Evolutionary conservation across 2,888 invertebrate species (phyloP), one percentile per base, ranked within the genome.

Genomic region (Lasioglossum zephyrum): DNA sequence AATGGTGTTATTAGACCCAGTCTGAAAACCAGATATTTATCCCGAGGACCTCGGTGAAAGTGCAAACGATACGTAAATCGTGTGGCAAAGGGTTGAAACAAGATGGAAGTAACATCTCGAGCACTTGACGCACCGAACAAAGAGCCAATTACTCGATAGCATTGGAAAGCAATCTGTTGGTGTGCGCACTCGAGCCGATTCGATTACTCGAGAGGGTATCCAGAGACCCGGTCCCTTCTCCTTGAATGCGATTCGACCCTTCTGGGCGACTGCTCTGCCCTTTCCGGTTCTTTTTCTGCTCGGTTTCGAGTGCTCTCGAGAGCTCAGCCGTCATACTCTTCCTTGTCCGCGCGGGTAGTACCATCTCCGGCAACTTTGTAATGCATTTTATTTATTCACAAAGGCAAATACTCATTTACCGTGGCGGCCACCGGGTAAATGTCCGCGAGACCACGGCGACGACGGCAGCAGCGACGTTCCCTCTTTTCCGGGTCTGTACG

Each of bases 321-420:
- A 72, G 31, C 84, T 44, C 39, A 66, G 73, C 41, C 57, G 44
- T 41, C 8, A 57, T 80, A 49, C 41, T 78, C 80, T 44, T 81
- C 74, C 75, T 84, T 60, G 8, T 22, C 6, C 22, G 49, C 49
- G 76, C 72, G 76, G 22, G 8, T n/a, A 22, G 53, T 22, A 3
- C 53, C 18, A 47, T 41, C 70, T 41, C 44, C 79, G 92, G 85
- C 88, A 90, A 92, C 92, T 92, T 92, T 91, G 92, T 94, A 94
- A 95, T 94, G 94, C 93, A 88, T 94, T 94, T 95, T 94, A 95
- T 93, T 95, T 94, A 95, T 94, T 94, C 95, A 95, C 94, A 94
- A 93, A 94, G 95, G 94, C 94, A 94, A 95, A 95, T 95, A 94
- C 93, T 93, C 94, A 92, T 94, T 94, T 92, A 92, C 93, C 89